Evolutionary conservation across 2,888 invertebrate genomes (phyloP), one percentile per base, ranked within the genome.

Genomic region (Mongoloraphidia duomilia): DNA sequence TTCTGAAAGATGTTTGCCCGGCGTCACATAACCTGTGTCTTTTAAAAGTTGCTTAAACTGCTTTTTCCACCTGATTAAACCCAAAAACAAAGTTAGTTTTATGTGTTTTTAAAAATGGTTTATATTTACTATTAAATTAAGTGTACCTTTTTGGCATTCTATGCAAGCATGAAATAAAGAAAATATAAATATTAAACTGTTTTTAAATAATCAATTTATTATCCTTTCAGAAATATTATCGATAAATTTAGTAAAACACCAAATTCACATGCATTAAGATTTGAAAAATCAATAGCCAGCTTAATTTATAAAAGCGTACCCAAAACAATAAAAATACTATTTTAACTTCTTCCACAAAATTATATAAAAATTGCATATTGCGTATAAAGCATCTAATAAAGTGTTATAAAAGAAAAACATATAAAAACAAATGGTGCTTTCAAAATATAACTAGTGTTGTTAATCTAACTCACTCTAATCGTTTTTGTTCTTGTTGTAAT

Each of bases 21-120:
- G 92, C 0, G 92, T 93, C 34, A 95, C 92, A 67, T 94, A 93
- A 2, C 90, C 88, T 1, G 93, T 93, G 66, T 93, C 93, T 66
- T 92, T 90, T 49, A 96, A 73, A 14, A 95, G 74, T 62, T 89
- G 84, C 67, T 91, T 91, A 70, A 96, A 96, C 65, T 94, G 91
- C 62, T 89, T 86, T 65, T 91, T 89, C 84, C 90, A 87, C 68
- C 93, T 93, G 65, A 50, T 57, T 54, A 52, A 41, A 49, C 34
- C 11, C 11, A 46, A 39, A 47, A 38, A 26, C 26, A 26, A 26
- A 26, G 26, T 26, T 26, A 26, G 26, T 26, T 26, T 26, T 26
- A 26, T 26, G 5, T 26, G 26, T 26, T 26, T 26, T 6, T 6
- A 26, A 26, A 26, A 26, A 3, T 26, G 3, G 3, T 6, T 26